Conservation (phyloP, 2,888 invertebrate species). For the Cantharis nigra region DNA sequence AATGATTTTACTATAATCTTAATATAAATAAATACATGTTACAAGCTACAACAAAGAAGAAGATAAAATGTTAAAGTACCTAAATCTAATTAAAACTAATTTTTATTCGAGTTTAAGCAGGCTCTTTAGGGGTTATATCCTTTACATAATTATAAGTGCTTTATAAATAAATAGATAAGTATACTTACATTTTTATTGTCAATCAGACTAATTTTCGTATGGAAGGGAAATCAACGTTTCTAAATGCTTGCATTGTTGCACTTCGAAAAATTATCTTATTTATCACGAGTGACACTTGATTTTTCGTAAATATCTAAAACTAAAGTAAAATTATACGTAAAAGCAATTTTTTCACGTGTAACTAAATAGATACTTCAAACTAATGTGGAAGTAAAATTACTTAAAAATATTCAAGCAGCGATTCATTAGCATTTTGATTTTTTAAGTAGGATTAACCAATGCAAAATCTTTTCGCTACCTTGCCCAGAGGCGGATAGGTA, state of each 20-base stretch:
- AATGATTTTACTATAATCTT: neutral
- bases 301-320: neutral
- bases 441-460: too few relatives aligned
- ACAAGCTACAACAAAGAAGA: neutral
- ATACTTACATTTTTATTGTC: neutral
- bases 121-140: neutral
- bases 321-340: neutral
- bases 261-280: neutral
- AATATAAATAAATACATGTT: neutral
- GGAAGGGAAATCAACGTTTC: neutral
- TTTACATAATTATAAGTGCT: neutral
- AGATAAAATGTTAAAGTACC: neutral
- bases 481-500: too few relatives aligned
- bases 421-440: too few relatives aligned
- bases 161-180: too few relatives aligned
- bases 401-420: too few relatives aligned
- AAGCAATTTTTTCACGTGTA: too few relatives aligned
- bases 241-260: neutral
- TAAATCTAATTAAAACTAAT: neutral
- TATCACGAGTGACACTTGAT: neutral
- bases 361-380: too few relatives aligned
- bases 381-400: too few relatives aligned
- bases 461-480: too few relatives aligned
- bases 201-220: neutral
- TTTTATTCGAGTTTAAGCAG: neutral